Evolutionary conservation across 2,113 vertebrate genomes (phyloP).

Genomic region (Prunella himalayana): DNA sequence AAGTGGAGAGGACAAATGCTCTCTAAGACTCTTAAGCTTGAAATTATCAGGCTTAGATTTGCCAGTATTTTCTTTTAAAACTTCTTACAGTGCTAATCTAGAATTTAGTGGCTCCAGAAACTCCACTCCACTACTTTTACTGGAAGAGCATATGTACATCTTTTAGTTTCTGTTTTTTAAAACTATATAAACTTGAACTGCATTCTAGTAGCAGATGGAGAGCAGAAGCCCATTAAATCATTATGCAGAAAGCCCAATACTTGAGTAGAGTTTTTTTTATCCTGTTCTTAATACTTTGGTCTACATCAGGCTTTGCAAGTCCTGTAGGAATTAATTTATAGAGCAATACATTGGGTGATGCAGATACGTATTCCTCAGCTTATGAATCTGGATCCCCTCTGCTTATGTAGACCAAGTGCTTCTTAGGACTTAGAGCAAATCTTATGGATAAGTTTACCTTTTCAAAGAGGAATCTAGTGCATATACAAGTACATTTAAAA

Average conservation of each 20-base stretch:
- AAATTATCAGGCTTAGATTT: background rate
- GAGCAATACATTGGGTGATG: background rate
- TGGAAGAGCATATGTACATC: background rate
- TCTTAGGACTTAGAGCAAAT: background rate
- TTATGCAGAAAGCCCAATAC: background rate
- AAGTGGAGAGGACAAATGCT: background rate
- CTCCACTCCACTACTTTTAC: background rate
- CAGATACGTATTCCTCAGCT: background rate
- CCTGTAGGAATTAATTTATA: background rate
- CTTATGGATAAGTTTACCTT: background rate
- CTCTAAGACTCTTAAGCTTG: background rate
- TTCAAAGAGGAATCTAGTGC: background rate
- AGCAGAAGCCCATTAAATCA: background rate
- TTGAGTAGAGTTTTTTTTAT: background rate
- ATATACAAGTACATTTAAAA: background rate
- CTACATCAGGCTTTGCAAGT: background rate
- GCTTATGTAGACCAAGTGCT: background rate
- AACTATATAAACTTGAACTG: background rate
- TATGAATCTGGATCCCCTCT: background rate
- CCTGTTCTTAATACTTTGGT: background rate
- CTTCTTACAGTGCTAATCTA: background rate
- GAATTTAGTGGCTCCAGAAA: background rate
- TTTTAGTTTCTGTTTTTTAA: background rate
- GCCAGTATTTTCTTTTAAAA: background rate
- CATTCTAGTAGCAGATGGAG: background rate